Evolutionary conservation across 2,797 vertebrate species (phyloP).

Genomic region (Sorex maritimensis): DNA sequence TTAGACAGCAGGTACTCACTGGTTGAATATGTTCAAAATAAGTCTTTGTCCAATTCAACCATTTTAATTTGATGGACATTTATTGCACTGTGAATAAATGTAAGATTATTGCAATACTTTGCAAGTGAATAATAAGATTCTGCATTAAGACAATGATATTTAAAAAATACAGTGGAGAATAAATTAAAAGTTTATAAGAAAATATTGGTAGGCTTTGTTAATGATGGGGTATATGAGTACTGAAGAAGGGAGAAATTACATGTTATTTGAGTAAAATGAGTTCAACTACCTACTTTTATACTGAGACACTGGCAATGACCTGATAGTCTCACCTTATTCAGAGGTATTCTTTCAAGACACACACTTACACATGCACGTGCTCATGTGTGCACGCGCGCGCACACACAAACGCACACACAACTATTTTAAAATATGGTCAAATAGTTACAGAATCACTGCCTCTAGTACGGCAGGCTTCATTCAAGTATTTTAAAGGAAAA

Average conservation of each 20-base stretch:
- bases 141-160: constrained; percentile 58
- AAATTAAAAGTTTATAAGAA: constrained; percentile 38
- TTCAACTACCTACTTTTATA: background rate
- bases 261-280: background rate
- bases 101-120: constrained; percentile 71
- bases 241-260: background rate
- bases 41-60: constrained; percentile 72
- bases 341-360: background rate
- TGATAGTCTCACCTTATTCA: background rate
- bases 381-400: too few relatives aligned
- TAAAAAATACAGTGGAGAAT: constrained; percentile 1
- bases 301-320: background rate
- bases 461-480: background rate
- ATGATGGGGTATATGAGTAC: background rate
- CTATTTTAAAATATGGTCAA: background rate
- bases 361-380: too few relatives aligned
- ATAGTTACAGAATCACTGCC: background rate
- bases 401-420: too few relatives aligned
- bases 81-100: constrained; percentile 75
- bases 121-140: constrained; percentile 71
- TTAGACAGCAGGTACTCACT: constrained; percentile 48
- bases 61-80: constrained; percentile 81
- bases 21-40: constrained; percentile 79
- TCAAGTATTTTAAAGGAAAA: background rate
- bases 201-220: background rate